Evolutionary conservation across 1,140 invertebrate genomes (phyloP).

Genomic region (Heterodera carotae): DNA sequence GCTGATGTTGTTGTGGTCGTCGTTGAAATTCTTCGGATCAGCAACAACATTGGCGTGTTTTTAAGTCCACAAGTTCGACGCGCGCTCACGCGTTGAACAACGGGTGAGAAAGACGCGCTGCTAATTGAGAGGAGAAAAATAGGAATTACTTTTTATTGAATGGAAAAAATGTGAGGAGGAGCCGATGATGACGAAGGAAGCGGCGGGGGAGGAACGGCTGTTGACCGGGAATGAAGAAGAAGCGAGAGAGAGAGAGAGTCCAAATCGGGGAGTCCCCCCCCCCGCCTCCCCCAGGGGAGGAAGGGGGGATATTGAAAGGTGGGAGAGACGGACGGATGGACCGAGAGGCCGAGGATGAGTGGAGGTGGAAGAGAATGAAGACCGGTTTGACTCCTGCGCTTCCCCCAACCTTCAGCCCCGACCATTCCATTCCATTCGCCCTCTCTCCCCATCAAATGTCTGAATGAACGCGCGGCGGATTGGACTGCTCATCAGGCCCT

Average conservation of each 20-base stretch:
- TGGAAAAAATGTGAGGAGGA: background rate
- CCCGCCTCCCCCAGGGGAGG: background rate
- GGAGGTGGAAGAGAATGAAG: background rate
- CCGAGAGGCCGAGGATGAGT: conserved; percentile 9
- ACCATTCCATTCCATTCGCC: background rate
- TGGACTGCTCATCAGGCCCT: conserved; percentile 2
- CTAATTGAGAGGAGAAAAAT: background rate
- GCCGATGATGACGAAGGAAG: background rate
- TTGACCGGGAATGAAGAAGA: background rate
- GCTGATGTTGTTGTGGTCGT: background rate
- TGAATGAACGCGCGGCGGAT: conserved; percentile 16
- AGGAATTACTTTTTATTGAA: background rate
- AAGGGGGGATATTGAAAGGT: background rate
- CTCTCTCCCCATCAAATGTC: background rate
- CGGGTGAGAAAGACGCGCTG: background rate
- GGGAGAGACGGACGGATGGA: background rate
- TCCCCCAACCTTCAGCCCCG: background rate
- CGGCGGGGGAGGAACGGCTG: background rate
- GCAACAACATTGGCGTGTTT: background rate
- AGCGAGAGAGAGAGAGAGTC: background rate
- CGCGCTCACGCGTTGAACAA: background rate
- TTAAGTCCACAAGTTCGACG: background rate
- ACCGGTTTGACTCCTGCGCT: conserved; percentile 1
- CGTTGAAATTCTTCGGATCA: background rate
- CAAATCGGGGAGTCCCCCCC: background rate